These are phyloP conservation scores for Pandemis corylana DNA, from an alignment of 2,888 invertebrate species.

Conservation along the genomic window DNA sequence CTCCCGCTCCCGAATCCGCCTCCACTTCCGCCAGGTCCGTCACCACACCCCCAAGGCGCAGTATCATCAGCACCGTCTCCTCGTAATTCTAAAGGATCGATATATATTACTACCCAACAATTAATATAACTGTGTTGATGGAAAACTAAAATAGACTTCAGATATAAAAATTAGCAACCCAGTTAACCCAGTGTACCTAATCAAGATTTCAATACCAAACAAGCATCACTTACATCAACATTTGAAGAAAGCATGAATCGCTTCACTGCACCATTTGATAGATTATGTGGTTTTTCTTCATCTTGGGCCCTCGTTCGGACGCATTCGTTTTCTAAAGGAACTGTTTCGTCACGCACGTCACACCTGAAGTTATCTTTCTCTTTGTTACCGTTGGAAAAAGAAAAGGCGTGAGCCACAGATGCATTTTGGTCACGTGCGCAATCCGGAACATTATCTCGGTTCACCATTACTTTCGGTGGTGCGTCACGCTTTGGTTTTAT, in stretches of 20 bases:
- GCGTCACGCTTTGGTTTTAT: not conserved
- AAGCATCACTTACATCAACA: conserved; percentile 70
- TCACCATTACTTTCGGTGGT: not conserved
- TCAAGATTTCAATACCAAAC: not conserved
- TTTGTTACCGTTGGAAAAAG: conserved; percentile 1
- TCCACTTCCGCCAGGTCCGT: conserved; percentile 52
- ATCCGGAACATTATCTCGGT: not conserved
- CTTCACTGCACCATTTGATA: conserved; percentile 48
- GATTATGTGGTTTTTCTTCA: not conserved
- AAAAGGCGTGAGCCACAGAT: not conserved
- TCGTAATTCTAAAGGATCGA: conserved; percentile 73
- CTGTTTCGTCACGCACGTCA: not conserved
- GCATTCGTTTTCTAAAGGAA: conserved; percentile 5
- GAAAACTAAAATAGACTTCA: too few relatives aligned
- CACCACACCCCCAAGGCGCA: conserved; percentile 87
- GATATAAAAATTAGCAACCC: not conserved
- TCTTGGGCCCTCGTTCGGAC: not conserved
- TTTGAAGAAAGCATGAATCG: conserved; percentile 80
- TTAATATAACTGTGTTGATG: too few relatives aligned
- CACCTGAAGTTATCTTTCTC: not conserved
- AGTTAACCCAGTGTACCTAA: not conserved
- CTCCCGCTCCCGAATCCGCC: conserved; percentile 62
- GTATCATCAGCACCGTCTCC: conserved; percentile 83
- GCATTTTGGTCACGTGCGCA: not conserved
- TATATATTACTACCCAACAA: not conserved